Base-by-base conservation (phyloP, 2,888 invertebrate genomes). In the Dryobotodes eremita region DNA sequence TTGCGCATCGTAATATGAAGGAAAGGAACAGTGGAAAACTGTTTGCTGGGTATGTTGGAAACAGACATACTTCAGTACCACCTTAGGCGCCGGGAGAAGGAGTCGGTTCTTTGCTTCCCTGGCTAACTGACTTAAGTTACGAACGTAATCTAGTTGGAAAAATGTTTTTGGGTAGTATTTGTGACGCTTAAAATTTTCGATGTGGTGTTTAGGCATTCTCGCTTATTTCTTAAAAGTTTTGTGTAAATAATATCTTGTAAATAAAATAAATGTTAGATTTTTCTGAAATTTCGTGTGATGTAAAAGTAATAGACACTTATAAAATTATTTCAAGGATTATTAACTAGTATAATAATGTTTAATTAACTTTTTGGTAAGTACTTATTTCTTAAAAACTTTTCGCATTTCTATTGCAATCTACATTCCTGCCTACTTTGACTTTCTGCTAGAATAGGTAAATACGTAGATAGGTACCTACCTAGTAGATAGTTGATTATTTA, bases 1-100 rank as follows among this genome's bases (percentile, higher is more conserved):
- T 95, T 95, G 95, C 94, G 95, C 95, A 94, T 91, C 90, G 91
- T 89, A 90, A 90, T 92, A 91, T 89, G 91, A 91, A 91, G 93
- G 91, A 92, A 93, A 93, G 93, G 92, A 94, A 92, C 91, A 91
- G 90, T 91, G 92, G 92, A 92, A 94, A 94, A 94, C 90, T 90
- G 93, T 94, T 94, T 92, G 92, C 88, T 90, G 92, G 92, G 91
- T 92, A 92, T 91, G 88, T 87, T 82, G 75, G 82, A 86, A 88
- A 92, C 90, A 87, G 89, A 83, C 89, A 91, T 92, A 89, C 91
- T 89, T 94, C 94, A 96, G 96, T 96, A 91, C 92, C 90, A 94
- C 93, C 92, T 93, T 92, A 91, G 92, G 89, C 92, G 92, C 90
- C 91, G 93, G 88, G 86, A 88, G 85, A 91, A 71, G 65, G 89